These are phyloP conservation scores for Pachydiplax longipennis DNA, from an alignment of 2,888 invertebrate species.

Conservation along the genomic window DNA sequence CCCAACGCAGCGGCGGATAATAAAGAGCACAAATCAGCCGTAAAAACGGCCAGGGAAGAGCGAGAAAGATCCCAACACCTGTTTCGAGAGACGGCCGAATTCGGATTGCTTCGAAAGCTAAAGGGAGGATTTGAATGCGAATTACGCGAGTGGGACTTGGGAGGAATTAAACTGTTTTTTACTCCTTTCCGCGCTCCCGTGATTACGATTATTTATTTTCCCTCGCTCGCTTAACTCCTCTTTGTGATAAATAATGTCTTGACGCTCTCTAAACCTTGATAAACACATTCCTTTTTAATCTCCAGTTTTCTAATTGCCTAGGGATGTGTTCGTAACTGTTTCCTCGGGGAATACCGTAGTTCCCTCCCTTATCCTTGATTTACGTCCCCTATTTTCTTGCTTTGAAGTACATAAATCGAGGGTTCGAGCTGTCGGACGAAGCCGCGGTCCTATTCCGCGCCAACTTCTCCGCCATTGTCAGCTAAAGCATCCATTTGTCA, in stretches of 20 bases:
- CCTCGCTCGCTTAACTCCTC: not conserved
- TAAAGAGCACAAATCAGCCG: too few species aligned
- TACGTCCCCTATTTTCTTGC: not conserved
- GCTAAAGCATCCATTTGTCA: not conserved
- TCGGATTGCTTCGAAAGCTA: too few species aligned
- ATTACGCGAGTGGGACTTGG: not conserved
- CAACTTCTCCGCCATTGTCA: not conserved
- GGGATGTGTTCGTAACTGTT: not conserved
- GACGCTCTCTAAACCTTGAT: too few species aligned
- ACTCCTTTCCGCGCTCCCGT: not conserved
- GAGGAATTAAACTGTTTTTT: not conserved
- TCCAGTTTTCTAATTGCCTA: too few species aligned
- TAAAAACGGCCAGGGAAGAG: too few species aligned
- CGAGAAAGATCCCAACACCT: too few species aligned
- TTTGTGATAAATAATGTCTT: too few species aligned
- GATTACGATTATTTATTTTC: not conserved
- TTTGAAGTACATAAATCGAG: not conserved
- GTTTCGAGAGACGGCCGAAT: too few species aligned
- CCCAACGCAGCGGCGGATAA: too few species aligned
- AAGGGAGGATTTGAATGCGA: not conserved
- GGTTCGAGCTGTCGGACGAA: not conserved
- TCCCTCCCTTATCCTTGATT: not conserved
- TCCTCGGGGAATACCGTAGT: not conserved
- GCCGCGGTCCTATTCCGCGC: not conserved
- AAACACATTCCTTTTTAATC: too few species aligned